Evolutionary conservation across 2,113 vertebrate genomes (phyloP).

Genomic region (Tretioscincus oriximinensis): DNA sequence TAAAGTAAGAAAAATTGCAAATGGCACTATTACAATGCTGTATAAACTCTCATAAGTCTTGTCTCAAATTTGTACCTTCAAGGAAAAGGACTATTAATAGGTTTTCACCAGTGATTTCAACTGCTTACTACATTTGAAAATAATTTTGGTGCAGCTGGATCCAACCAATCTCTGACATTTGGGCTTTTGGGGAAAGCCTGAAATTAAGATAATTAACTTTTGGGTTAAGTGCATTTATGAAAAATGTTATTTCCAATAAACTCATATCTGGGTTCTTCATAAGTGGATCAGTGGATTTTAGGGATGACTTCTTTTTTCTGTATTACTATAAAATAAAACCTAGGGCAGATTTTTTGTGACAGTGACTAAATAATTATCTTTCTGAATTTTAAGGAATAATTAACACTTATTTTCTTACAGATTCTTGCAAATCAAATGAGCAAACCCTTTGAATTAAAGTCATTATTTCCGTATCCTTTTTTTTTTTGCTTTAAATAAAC

Average conservation of each 20-base stretch:
- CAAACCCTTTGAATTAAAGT: too few species aligned
- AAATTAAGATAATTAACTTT: not conserved
- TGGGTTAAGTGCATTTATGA: not conserved
- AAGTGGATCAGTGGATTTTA: not conserved
- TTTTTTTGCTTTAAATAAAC: not conserved
- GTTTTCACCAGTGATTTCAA: not conserved
- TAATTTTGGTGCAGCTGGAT: not conserved
- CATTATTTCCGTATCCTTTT: not conserved
- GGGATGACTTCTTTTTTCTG: not conserved
- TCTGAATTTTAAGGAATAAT: not conserved
- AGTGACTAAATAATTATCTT: too few species aligned
- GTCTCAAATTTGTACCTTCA: slow-evolving; percentile 52
- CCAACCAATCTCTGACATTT: not conserved
- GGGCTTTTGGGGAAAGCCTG: not conserved
- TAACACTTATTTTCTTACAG: not conserved
- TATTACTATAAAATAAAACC: slow-evolving; percentile 27
- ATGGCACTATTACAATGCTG: slow-evolving; percentile 59
- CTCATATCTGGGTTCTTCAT: not conserved
- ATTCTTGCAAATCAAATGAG: not conserved
- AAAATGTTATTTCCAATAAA: not conserved
- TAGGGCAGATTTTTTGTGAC: not conserved
- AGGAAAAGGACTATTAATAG: slow-evolving; percentile 48
- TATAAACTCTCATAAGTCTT: slow-evolving; percentile 14
- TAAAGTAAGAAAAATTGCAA: slow-evolving; percentile 66
- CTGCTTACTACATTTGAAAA: not conserved